phyloP scores from a whole-genome alignment of 2,113 vertebrate genomes.

The Tachysurus fulvidraco region DNA sequence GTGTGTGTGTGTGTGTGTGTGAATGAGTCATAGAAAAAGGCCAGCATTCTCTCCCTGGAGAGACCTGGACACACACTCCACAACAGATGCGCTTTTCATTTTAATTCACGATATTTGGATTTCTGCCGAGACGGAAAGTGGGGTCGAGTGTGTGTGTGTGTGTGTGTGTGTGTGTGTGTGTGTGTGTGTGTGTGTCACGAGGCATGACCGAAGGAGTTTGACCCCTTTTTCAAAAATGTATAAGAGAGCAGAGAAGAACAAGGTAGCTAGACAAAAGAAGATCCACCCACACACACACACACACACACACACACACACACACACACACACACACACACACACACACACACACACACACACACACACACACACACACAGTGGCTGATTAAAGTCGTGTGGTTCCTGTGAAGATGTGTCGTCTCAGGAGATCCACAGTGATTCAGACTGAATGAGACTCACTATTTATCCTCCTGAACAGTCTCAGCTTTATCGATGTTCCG shows the following conservation, averaged over 20 bases:
- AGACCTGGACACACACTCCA: constrained; percentile 2
- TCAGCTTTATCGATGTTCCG: not conserved
- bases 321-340: constrained; percentile 8
- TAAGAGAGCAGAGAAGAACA: constrained; percentile 9
- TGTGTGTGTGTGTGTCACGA: constrained; percentile 25
- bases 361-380: constrained; percentile 6
- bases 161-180: constrained; percentile 26
- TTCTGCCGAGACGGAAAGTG: constrained; percentile 6
- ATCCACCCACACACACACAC: not conserved
- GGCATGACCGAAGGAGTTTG: constrained; percentile 12
- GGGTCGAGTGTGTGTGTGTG: constrained; percentile 13
- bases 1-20: not conserved
- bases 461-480: constrained; percentile 7
- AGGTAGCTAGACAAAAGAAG: constrained; percentile 23
- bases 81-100: constrained; percentile 21
- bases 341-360: constrained; percentile 12
- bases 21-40: constrained; percentile 10
- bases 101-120: constrained; percentile 10
- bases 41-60: constrained; percentile 5
- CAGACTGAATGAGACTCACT: constrained; percentile 12
- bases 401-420: not conserved
- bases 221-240: constrained; percentile 23
- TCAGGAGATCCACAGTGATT: constrained; percentile 13
- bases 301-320: constrained; percentile 12
- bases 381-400: constrained; percentile 18